Evolutionary conservation across 2,888 invertebrate genomes (phyloP), one percentile per base, ranked within the genome.

Genomic region (Epinotia ramella): DNA sequence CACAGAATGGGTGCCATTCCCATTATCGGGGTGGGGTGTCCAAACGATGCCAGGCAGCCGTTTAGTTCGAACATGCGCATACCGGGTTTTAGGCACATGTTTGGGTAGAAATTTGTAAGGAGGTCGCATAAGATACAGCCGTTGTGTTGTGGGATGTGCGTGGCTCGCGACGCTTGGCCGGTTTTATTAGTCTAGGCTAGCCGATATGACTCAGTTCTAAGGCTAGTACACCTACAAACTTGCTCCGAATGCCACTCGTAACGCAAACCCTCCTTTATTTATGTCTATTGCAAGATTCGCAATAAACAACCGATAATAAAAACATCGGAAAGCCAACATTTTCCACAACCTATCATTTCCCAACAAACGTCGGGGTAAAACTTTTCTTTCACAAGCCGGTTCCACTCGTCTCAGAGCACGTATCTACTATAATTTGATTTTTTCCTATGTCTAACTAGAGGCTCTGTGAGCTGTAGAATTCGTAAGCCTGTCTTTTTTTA

Each of bases 321-420:
- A 71, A 66, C 44, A 57, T 44, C 70, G 62, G 56, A 28, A 71
- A 56, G 56, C 40, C 71, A 16, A 76, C 72, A 56, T 72, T 67
- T 73, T 56, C 28, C 12, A n/a, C 28, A 72, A 72, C 57, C 57
- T 76, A 72, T 76, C 72, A 76, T 76, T 76, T 67, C 20, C 62
- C 44, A 56, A 49, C 74, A 53, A 69, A 67, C 66, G 67, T 53
- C 44, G 53, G 49, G 49, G 49, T n/a, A 60, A 72, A 76, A n/a
- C 63, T 76, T 56, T 62, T 67, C 67, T 33, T 65, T 49, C 49
- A 24, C 49, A 28, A 65, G 16, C 20, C 64, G 24, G 24, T 28
- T 24, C 28, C 3, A 24, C 11, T 28, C 49, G 49, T 24, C 9
- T 24, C 11, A 16, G 4, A n/a, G n/a, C n/a, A 7, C 28, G 16